Base-by-base conservation (phyloP, 2,113 vertebrate species). In the Crotalus horridus region DNA sequence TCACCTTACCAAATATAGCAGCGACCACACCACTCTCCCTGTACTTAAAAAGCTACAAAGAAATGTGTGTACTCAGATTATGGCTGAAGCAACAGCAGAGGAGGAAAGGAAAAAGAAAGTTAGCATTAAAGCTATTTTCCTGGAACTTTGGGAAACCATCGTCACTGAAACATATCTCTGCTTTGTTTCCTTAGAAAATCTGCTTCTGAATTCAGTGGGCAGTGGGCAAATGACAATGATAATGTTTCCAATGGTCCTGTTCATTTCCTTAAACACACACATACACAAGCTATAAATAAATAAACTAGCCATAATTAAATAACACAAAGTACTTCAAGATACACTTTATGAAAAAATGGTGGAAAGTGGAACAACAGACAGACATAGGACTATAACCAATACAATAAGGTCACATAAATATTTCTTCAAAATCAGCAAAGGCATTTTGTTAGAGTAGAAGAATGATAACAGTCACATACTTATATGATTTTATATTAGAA, bases 131-230 rank as follows among this genome's bases (percentile, higher is more conserved):
- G 29, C 39, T 21, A 43, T 90, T 53, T 85, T 85, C 93, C 43
- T 39, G 59, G 2, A 89, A 48, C 88, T 55, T 85, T n/a, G 55
- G 29, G n/a, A 43, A 88, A 56, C 33, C 55, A 53, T 69, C 59
- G 9, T 5, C 46, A 89, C 81, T 55, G 93, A 81, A 86, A 48
- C 93, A 91, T 20, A 87, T 51, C 92, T 90, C 93, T 59, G 86
- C 61, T 95, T 85, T 92, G 88, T 94, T 96, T 95, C 92, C 92
- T 85, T 54, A 51, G 33, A 92, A 15, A 1, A 26, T 85, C 92
- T 91, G 90, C 59, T 93, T 64, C 86, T 94, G 95, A 96, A 93
- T 74, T 74, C 96, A 96, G 95, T 93, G 94, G 95, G 88, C 51
- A 69, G 3, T 91, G 46, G 92, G 91, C 92, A 95, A 95, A 91